A percentile compares a stretch with the other conserved stretches of the same genome.
Evolutionary conservation across 2,113 vertebrate species (phyloP).

Genomic region (Sapajus apella): DNA sequence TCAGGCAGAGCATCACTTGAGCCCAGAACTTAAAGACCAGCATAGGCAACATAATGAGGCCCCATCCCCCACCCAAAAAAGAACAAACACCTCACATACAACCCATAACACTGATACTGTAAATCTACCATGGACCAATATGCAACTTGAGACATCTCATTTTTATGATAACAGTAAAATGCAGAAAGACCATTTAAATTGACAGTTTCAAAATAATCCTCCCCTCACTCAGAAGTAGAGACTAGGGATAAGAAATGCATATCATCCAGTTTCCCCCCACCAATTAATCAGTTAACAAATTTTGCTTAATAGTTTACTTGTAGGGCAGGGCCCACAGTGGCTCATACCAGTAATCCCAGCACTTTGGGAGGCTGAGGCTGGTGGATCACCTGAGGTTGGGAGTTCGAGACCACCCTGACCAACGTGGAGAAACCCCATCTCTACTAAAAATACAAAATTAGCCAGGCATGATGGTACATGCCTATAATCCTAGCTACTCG

Average conservation of each 20-base stretch:
- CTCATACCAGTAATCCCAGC: too few relatives aligned
- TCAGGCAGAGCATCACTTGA: not conserved
- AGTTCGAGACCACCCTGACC: too few relatives aligned
- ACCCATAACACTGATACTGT: not conserved
- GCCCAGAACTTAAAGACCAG: not conserved
- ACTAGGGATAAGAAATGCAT: not conserved
- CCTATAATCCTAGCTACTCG: too few relatives aligned
- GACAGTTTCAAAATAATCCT: not conserved
- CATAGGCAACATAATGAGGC: not conserved
- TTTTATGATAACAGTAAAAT: not conserved
- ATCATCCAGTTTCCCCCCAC: not conserved
- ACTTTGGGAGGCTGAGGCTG: too few relatives aligned
- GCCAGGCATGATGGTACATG: too few relatives aligned
- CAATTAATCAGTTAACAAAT: not conserved
- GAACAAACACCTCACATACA: not conserved
- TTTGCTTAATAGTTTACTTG: conserved; percentile 12
- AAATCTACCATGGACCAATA: not conserved
- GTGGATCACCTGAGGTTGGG: too few relatives aligned
- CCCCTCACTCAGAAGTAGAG: not conserved
- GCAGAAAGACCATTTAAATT: not conserved
- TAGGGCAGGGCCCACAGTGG: not conserved
- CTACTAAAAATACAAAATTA: too few relatives aligned
- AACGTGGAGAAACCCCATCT: too few relatives aligned
- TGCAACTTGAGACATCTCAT: not conserved
- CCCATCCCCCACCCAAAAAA: not conserved